Evolutionary conservation across 2,113 vertebrate species (phyloP), one percentile per base, ranked within the genome.

Genomic region (Marmota flaviventris): DNA sequence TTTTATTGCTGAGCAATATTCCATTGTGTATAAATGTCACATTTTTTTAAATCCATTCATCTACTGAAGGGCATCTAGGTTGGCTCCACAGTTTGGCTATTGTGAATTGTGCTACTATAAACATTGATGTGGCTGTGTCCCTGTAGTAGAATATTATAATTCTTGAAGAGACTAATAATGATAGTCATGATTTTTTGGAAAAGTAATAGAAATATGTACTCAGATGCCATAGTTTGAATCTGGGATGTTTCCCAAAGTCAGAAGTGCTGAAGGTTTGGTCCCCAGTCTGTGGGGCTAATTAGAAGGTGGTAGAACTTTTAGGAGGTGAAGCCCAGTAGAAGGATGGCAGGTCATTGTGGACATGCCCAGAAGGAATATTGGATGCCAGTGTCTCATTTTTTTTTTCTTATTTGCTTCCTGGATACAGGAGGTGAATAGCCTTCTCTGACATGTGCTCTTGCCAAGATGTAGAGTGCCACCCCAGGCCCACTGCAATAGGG

Each of bases 291-390:
- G 24, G 24, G 4, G 2, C 32, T 51, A 17, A 76, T 1, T 4
- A 42, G 58, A 12, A 29, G 5, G 42, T 7, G 9, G 8, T 11
- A 17, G 58, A 34, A 63, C 45, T 39, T 63, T 1, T 24, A 48
- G 72, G 7, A 11, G 69, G 56, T 45, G 29, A 39, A 61, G 51
- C 10, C 13, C 9, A 51, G 29, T 37, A 5, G n/a, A 77, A 3
- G 18, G 13, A 13, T 20, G 20, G 8, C 6, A 17, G 39, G 27
- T 39, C 20, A 9, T 0, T 25, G 61, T 2, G 6, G 10, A 4
- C 14, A 12, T 42, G 5, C 51, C 45, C 73, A 56, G 1, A 61
- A 77, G 45, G 17, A 16, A 32, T 42, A 14, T 0, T 12, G 16
- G 4, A 16, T 6, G 24, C 18, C 9, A 14, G 12, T 72, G 27